Conservation (phyloP, 1,140 invertebrate genomes). For the Arion vulgaris region DNA sequence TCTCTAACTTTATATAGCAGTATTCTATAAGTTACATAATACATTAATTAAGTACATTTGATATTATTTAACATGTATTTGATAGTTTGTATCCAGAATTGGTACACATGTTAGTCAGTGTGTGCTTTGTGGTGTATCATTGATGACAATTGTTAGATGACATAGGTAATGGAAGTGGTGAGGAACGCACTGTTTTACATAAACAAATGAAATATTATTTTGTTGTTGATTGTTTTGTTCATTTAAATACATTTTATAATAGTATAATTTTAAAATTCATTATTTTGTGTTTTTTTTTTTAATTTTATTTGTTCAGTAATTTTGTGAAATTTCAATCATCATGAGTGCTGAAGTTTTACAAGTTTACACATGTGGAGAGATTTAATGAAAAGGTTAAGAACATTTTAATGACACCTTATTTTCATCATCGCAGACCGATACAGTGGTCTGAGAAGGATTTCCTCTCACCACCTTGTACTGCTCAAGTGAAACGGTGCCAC, state of each 20-base stretch:
- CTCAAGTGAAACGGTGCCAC: constrained; percentile 18
- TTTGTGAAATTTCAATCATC: too few species aligned
- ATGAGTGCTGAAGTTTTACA: constrained; percentile 1
- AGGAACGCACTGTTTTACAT: neutral
- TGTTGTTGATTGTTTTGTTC: neutral
- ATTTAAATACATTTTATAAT: neutral
- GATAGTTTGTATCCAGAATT: too few species aligned
- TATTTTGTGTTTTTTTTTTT: neutral
- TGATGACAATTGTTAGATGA: too few species aligned
- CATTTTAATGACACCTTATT: constrained; percentile 29
- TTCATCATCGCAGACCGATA: constrained; percentile 32
- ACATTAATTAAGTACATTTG: too few species aligned
- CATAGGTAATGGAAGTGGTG: neutral
- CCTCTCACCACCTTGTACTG: constrained; percentile 32
- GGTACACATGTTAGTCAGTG: too few species aligned
- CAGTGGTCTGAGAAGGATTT: constrained; percentile 34
- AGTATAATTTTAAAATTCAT: neutral
- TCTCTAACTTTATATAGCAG: neutral
- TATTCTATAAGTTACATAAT: too few species aligned
- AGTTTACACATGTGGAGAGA: neutral
- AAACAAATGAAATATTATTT: neutral
- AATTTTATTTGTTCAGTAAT: neutral
- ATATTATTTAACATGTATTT: too few species aligned
- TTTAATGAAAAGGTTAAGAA: neutral
- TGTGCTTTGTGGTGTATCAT: too few species aligned